Base-by-base conservation (phyloP, 2,888 invertebrate genomes). In the Sesia bembeciformis region DNA sequence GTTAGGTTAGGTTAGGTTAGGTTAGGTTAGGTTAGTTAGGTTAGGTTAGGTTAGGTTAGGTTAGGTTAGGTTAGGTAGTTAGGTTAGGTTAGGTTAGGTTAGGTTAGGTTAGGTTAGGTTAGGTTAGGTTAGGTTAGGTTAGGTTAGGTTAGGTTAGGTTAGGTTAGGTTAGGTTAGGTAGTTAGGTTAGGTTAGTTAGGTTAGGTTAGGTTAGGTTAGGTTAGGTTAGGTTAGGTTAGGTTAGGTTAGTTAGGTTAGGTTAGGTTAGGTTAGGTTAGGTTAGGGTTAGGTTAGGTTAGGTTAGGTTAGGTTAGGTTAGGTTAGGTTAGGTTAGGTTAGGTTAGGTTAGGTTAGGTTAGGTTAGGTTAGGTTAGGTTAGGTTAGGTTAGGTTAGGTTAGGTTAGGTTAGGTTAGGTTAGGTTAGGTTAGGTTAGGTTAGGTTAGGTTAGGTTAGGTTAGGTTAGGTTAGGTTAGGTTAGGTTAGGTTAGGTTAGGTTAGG, bases 271-370 rank as follows among this genome's bases (percentile, higher is more conserved):
- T 58, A 54, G 53, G 54, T 54, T 56, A 54, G 53, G 54, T 54
- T 56, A 54, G 52, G 54, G 58, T 54, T 54, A 53, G 54, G 58
- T 51, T 58, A 58, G 62, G 42, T 58, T 61, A 56, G 59, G 60
- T 60, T 58, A 59, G 58, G 58, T 61, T 59, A 59, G 61, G 61
- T 61, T 59, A 57, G 60, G 60, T 60, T 60, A 58, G 67, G 67
- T 67, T 67, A 61, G 63, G 63, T 57, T 57, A 55, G 57, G 58
- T 57, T 57, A 55, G 58, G 65, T 62, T 60, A 61, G 63, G 62
- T 61, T 62, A 63, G 62, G 62, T 62, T 61, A 61, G 62, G 62
- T 60, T 61, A 63, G 64, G 62, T 62, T 60, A 59, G 62, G 61
- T 62, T 64, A 61, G 61, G 60, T 59, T 60, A 58, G 58, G 62